Conservation (phyloP, 2,113 vertebrate species). For the Columbina picui region DNA sequence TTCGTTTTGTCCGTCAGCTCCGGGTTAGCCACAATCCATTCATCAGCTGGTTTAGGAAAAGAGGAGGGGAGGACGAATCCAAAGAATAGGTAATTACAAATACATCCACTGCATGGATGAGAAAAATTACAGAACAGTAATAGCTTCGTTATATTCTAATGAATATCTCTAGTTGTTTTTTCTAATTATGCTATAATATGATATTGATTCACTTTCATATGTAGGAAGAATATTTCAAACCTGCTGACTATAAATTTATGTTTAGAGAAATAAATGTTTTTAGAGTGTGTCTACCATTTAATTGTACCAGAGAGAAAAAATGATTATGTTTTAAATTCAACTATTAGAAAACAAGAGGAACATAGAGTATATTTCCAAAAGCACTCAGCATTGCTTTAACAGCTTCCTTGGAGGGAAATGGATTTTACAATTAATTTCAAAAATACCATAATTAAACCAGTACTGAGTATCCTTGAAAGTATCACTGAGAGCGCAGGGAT, state of each 20-base stretch:
- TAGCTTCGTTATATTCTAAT: not conserved
- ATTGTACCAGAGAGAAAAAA: not conserved
- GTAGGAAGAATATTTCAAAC: not conserved
- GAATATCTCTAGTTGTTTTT: not conserved
- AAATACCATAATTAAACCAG: not conserved
- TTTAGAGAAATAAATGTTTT: not conserved
- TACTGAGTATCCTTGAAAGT: not conserved
- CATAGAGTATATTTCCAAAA: not conserved
- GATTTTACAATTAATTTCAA: not conserved
- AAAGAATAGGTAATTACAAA: not conserved
- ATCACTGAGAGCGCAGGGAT: not conserved
- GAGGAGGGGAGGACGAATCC: not conserved
- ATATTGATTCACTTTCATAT: not conserved
- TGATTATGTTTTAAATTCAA: not conserved
- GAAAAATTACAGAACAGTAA: not conserved
- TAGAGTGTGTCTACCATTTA: not conserved
- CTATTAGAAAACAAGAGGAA: not conserved
- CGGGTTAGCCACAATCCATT: slow-evolving; percentile 87
- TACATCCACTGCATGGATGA: not conserved
- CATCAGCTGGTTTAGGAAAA: slow-evolving; percentile 76
- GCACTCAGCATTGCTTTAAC: not conserved
- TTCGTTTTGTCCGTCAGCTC: slow-evolving; percentile 92
- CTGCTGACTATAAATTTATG: not conserved
- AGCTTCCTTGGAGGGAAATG: slow-evolving; percentile 2
- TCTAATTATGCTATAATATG: not conserved